Evolutionary conservation across 2,113 vertebrate genomes (phyloP), one percentile per base, ranked within the genome.

Genomic region (Girardinichthys multiradiatus): DNA sequence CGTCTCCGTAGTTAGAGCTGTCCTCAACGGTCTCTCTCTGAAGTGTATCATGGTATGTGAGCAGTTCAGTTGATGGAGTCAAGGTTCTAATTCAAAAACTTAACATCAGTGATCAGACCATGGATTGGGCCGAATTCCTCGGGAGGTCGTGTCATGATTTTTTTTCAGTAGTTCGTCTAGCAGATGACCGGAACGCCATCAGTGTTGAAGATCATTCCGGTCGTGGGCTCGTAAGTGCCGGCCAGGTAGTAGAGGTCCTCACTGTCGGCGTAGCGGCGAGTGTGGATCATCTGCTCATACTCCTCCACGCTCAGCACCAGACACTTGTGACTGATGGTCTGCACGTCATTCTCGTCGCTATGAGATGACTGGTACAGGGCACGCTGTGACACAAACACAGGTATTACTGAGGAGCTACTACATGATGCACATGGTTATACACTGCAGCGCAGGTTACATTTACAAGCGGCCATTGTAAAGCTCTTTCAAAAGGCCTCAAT

Each of bases 241-340:
- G 98, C 98, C 87, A 99, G 95, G 94, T 99, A 99, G 95, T 99
- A 99, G 61, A 99, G 96, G 87, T 98, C 98, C 87, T 99, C 98
- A 42, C 97, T 98, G 94, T 99, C 97, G 69, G 98, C 97, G 78
- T 99, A 97, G 89, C 97, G 98, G 85, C 98, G 98, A 0, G 96
- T 99, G 94, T 97, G 97, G 27, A 96, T 94, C 98, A 99, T 98
- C 94, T 97, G 96, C 88, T 99, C 97, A 0, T 99, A 99, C 17
- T 99, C 97, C 81, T 97, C 96, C 92, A 99, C 94, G 79, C 96
- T 96, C 28, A 98, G 97, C 84, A 99, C 98, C 90, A 99, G 95
- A 92, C 98, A 99, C 91, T 98, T 99, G 94, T 99, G 98, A 58
- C 98, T 99, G 92, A 99, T 96, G 8, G 98, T 99, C 95, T 99